Base-by-base conservation (phyloP, 1,140 invertebrate genomes). In the Drosophila azteca region DNA sequence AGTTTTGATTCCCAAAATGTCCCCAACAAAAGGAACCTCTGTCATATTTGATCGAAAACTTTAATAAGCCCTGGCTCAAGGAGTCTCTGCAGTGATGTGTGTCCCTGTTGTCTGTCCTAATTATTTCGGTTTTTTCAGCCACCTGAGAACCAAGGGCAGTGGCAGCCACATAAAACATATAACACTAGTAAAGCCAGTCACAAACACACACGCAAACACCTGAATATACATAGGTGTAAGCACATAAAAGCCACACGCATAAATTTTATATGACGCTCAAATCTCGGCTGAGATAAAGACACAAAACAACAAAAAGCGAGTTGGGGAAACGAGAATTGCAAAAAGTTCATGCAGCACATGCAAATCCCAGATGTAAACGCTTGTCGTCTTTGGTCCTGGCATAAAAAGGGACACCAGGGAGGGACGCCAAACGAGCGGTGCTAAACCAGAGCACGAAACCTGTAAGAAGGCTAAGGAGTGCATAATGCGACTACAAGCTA, bases 181-280 rank as follows among this genome's bases (percentile, higher is more conserved):
- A 73, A 74, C 60, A 31, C 67, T 54, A 62, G 39, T 66, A 60
- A 53, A 59, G 35, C 65, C 15, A 24, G 50, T 49, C 55, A 49
- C 46, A 70, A 53, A 58, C 58, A 45, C 39, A 46, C 20, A 43
- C 26, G 24, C 24, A 35, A 17, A 46, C 29, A 24, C 1, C 51
- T 2, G 9, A 20, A 43, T 13, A 29, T 49, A 24, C 31, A 4
- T 20, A 39, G 35, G 64, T 58, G 58, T 70, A 74, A 68, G 66
- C 45, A 65, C 67, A 63, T 69, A 73, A 81, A 83, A 76, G 68
- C 76, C 65, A 68, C 76, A 83, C 79, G 77, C 83, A 89, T 88
- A 89, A 83, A 88, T 88, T 88, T 88, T 88, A 89, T 88, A 83
- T 88, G 79, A 74, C 68, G 76, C 83, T 83, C 62, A 88, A 88